Evolutionary conservation across 2,113 vertebrate genomes (phyloP).

Genomic region (Lophura nycthemera): DNA sequence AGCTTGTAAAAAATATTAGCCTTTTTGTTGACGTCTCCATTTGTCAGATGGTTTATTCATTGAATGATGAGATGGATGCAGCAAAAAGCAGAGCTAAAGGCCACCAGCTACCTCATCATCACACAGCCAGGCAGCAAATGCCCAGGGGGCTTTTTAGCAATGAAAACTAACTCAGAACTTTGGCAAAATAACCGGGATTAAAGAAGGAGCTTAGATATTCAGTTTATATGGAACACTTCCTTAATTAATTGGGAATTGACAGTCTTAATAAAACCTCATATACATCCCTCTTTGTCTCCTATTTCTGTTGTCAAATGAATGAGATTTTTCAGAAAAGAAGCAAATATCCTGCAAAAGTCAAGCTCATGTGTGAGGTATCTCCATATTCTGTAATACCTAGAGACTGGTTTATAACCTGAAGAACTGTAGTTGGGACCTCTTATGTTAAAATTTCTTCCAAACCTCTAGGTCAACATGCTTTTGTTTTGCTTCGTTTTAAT

Average conservation of each 20-base stretch:
- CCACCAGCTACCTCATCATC: neutral
- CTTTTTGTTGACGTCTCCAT: slow-evolving; percentile 28
- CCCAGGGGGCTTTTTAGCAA: slow-evolving; percentile 22
- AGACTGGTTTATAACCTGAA: neutral
- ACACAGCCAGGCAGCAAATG: neutral
- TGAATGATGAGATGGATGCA: neutral
- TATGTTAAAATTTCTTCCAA: neutral
- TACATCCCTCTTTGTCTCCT: neutral
- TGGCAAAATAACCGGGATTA: slow-evolving; percentile 21
- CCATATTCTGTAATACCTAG: neutral
- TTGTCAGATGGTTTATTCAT: slow-evolving; percentile 1
- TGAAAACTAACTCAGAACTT: slow-evolving; percentile 13
- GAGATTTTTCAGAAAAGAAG: neutral
- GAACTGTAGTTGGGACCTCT: neutral
- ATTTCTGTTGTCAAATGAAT: neutral
- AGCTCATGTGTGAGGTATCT: neutral
- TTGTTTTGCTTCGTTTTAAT: neutral
- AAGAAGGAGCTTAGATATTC: neutral
- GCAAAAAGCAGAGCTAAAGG: neutral
- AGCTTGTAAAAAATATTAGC: slow-evolving; percentile 39
- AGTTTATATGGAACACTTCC: neutral
- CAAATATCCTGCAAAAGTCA: neutral
- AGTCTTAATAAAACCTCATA: neutral
- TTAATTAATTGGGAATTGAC: slow-evolving; percentile 35
- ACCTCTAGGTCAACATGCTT: neutral